These are phyloP conservation scores for Metalampra italica DNA, from an alignment of 2,888 invertebrate species.

Conservation along the genomic window DNA sequence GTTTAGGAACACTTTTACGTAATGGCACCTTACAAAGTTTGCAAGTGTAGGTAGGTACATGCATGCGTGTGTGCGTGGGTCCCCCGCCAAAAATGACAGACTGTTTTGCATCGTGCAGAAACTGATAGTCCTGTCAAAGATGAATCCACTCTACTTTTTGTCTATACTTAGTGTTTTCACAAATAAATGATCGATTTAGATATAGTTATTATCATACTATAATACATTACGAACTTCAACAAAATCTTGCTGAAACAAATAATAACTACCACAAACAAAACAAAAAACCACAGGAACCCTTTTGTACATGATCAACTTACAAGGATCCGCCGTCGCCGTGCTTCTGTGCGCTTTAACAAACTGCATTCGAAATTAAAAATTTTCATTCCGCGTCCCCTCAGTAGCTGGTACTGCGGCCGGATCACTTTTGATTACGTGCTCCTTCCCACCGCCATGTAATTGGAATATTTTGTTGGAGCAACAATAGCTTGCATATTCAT, in stretches of 20 bases:
- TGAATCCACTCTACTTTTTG: no score
- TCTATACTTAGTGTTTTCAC: no score
- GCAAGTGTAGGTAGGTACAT: no score
- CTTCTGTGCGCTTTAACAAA: slow-evolving; percentile 74
- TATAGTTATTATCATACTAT: no score
- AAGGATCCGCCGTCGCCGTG: slow-evolving; percentile 54
- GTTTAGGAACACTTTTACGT: no score
- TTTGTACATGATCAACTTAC: slow-evolving; percentile 65
- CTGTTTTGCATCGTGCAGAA: no score
- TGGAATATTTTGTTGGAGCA: slow-evolving; percentile 70
- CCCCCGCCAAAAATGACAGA: no score
- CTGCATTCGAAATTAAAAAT: slow-evolving; percentile 77
- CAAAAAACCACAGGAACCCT: slow-evolving; percentile 33
- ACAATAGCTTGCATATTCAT: slow-evolving; percentile 70
- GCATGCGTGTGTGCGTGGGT: no score
- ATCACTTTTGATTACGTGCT: slow-evolving; percentile 74
- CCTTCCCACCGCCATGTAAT: slow-evolving; percentile 67
- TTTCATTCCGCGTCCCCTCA: slow-evolving; percentile 61
- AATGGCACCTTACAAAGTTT: no score
- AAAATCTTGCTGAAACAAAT: slow-evolving; percentile 2
- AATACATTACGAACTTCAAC: background rate
- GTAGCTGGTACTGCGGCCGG: slow-evolving; percentile 26
- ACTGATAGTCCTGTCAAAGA: no score
- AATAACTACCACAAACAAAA: background rate
- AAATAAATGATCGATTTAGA: no score